Conservation (phyloP, 2,797 vertebrate species). For the Paratrypauchen microcephalus region DNA sequence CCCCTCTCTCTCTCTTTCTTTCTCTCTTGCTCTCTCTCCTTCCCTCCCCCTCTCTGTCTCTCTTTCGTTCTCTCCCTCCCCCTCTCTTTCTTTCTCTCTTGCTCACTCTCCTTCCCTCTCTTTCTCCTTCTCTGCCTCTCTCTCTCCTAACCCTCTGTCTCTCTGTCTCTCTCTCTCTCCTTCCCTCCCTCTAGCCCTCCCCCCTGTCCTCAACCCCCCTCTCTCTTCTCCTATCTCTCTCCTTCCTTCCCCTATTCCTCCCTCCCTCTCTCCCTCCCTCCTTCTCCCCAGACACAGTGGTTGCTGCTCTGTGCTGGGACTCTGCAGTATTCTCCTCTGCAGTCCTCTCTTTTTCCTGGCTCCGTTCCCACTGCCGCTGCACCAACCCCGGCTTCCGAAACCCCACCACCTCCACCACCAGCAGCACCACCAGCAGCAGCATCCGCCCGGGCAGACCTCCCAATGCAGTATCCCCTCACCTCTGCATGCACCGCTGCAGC, state of each 20-base stretch:
- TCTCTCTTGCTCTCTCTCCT: too few species aligned
- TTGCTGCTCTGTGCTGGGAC: constrained; percentile 50
- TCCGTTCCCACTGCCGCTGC: constrained; percentile 75
- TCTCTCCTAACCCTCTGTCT: too few species aligned
- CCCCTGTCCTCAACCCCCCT: too few species aligned
- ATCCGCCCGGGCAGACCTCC: constrained; percentile 47
- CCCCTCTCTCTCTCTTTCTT: too few species aligned
- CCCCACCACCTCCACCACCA: not conserved
- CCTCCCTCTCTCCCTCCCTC: constrained; percentile 2
- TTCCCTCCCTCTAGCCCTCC: too few species aligned
- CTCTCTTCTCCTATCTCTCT: not conserved
- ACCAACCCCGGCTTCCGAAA: constrained; percentile 62
- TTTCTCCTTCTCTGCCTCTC: not conserved
- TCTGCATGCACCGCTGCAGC: constrained; percentile 20
- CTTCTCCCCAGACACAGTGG: constrained; percentile 51
- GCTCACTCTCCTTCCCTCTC: not conserved
- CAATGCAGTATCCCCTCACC: constrained; percentile 54
- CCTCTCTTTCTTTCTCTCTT: too few species aligned
- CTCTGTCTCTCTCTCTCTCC: too few species aligned
- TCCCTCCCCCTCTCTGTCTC: too few species aligned
- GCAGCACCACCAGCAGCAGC: not conserved
- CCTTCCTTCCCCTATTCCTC: not conserved
- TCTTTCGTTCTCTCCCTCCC: too few species aligned
- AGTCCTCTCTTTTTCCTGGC: constrained; percentile 75
- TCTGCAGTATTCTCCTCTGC: constrained; percentile 78